Percentiles rank a stretch among this genome's conserved stretches.
Conservation (phyloP, 92 coral and sea anemone genomes). For the Palythoa grandis region DNA sequence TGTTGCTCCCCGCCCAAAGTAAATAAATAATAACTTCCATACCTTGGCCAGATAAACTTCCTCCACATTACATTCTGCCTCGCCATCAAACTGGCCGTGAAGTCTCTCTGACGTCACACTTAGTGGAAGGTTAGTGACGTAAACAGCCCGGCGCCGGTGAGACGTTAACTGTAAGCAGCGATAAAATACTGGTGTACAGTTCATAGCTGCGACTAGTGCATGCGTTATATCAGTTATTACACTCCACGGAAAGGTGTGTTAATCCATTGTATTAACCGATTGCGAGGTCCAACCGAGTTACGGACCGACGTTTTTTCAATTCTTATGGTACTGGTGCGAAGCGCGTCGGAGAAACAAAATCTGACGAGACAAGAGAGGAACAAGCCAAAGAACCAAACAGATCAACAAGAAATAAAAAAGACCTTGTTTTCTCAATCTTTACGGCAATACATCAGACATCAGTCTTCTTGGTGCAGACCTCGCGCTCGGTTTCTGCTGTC, state of each 20-base stretch:
- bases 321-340: too few species aligned
- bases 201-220: background rate
- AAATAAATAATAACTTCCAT: background rate
- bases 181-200: background rate
- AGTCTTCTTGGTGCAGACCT: too few species aligned
- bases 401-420: too few species aligned
- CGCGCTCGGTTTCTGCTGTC: too few species aligned
- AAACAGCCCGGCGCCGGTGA: constrained; percentile 60
- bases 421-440: too few species aligned
- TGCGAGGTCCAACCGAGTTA: too few species aligned
- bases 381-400: too few species aligned
- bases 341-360: too few species aligned
- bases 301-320: too few species aligned
- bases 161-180: constrained; percentile 39
- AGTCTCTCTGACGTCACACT: constrained; percentile 71
- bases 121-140: constrained; percentile 69
- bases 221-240: background rate
- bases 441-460: too few species aligned
- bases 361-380: too few species aligned
- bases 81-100: constrained; percentile 65
- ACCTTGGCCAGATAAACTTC: constrained; percentile 71
- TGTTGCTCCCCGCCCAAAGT: too few species aligned
- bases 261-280: background rate
- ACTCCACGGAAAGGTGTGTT: background rate
- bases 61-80: constrained; percentile 70